Evolutionary conservation across 2,113 vertebrate species (phyloP), one percentile per base, ranked within the genome.

Genomic region (Pao palembangensis): DNA sequence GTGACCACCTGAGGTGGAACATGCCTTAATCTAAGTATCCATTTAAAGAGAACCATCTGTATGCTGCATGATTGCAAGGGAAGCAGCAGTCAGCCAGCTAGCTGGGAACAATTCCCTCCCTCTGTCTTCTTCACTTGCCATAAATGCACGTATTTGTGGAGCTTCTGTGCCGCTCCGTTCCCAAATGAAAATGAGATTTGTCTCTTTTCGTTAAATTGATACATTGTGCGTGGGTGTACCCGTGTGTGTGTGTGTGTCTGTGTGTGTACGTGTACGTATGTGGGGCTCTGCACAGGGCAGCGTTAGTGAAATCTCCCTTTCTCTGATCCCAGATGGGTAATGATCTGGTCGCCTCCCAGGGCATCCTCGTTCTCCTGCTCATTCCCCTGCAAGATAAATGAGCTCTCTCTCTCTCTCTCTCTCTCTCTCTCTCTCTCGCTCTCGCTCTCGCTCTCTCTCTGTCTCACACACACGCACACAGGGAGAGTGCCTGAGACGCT

Each of bases 111-210:
- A 84, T 85, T 71, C 65, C 68, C 81, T 28, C 76, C 61, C 72
- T 81, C 60, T 41, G 76, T 81, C 75, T 64, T 60, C 77, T 61
- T 61, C 18, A 41, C 68, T 67, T 34, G 48, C 80, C 73, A 62
- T 82, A 89, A 88, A 88, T 78, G 81, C 76, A 61, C 63, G 79
- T 66, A 69, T 88, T 88, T 84, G 72, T 73, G 61, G 83, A 72
- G 78, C 77, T 80, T 72, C 74, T 73, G 75, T 75, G 77, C 60
- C 71, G 64, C 67, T 83, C 80, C 48, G 59, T 88, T 76, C 80
- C 79, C 82, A 88, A 89, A 91, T 90, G 88, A 90, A 91, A 90
- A 90, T 90, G 88, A 90, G 90, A 88, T 89, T 90, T 90, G 89
- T 92, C 89, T 88, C 68, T 82, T 90, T 92, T 90, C 65, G 88